These are phyloP conservation scores for Eunapius fragilis DNA, from an alignment of 37 sponge, comb jelly and placozoan species.

Conservation along the genomic window DNA sequence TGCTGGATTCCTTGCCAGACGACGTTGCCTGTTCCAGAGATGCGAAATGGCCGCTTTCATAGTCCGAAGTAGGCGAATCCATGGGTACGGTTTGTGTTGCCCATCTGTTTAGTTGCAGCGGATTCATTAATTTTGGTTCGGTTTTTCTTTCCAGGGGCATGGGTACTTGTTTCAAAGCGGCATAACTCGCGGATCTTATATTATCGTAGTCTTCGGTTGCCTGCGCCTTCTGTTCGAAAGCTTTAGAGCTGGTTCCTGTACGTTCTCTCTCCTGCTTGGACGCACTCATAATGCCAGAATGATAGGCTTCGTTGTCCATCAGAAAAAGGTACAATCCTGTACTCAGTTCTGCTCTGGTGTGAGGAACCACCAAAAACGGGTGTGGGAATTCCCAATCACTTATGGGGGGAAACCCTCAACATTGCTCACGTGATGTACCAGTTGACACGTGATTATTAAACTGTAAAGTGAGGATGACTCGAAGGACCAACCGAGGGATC, in stretches of 20 bases:
- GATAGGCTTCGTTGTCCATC: not conserved
- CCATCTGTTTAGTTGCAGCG: not conserved
- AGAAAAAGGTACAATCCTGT: not conserved
- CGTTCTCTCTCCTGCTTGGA: not conserved
- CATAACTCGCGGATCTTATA: not conserved
- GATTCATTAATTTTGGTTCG: not conserved
- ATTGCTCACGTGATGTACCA: not conserved
- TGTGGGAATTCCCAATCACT: not conserved
- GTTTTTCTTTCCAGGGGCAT: not conserved
- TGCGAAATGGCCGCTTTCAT: constrained; percentile 38
- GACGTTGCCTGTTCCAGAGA: constrained; percentile 4
- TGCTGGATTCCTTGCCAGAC: not conserved
- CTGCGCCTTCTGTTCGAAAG: not conserved
- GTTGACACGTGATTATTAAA: no score
- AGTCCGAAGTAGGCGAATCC: constrained; percentile 38
- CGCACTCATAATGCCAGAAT: not conserved
- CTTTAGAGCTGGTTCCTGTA: not conserved
- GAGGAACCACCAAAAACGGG: not conserved
- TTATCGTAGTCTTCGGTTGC: not conserved
- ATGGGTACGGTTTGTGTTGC: not conserved
- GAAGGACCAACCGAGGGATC: no score
- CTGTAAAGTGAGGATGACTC: no score
- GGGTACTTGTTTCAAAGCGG: not conserved
- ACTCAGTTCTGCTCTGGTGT: not conserved
- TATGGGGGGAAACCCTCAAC: not conserved